A percentile compares a stretch with the other conserved stretches of the same genome.
Conservation (phyloP, 2,888 invertebrate genomes). For the Rhamnusium bicolor region DNA sequence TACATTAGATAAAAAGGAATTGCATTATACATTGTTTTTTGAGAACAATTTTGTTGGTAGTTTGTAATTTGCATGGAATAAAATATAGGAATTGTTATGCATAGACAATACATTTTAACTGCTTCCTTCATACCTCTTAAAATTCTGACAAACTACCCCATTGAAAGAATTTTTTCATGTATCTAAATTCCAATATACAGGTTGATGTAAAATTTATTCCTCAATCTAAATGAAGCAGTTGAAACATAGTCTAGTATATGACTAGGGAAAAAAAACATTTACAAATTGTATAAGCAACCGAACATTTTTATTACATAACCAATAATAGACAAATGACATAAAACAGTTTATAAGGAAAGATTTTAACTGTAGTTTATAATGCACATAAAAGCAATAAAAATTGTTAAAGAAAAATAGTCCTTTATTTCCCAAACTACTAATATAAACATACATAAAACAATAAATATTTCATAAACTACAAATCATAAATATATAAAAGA, state of each 20-base stretch:
- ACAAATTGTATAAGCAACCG: not conserved
- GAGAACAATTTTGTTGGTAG: not conserved
- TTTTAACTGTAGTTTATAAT: not conserved
- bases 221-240: not conserved
- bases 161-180: too few relatives aligned
- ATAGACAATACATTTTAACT: not conserved
- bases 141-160: too few relatives aligned
- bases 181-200: too few relatives aligned
- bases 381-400: conserved; percentile 7
- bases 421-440: conserved; percentile 10
- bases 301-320: conserved; percentile 11
- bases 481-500: not conserved
- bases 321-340: conserved; percentile 2
- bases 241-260: not conserved
- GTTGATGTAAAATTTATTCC: too few relatives aligned
- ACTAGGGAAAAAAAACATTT: not conserved
- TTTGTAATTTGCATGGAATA: not conserved
- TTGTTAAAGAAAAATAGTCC: not conserved
- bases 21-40: conserved; percentile 13
- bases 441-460: conserved; percentile 4
- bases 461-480: conserved; percentile 1
- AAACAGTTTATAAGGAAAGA: conserved; percentile 9
- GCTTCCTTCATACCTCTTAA: not conserved
- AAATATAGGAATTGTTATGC: not conserved
- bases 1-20: conserved; percentile 7